These are phyloP conservation scores for Mionectes olivaceus DNA, from an alignment of 2,797 vertebrate genomes.

Conservation along the genomic window DNA sequence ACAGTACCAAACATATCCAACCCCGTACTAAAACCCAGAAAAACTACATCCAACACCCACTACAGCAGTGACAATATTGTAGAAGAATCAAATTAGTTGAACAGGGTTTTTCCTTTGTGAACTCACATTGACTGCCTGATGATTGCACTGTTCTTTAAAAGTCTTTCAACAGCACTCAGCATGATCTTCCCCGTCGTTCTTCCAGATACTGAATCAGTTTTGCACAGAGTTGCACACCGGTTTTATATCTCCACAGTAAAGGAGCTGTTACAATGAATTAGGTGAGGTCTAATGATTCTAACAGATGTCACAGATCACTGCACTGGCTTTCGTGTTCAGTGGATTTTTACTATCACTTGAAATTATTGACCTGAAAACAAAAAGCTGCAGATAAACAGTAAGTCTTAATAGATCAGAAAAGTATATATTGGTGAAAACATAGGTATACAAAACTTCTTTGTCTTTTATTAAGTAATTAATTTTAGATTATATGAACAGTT, in stretches of 20 bases:
- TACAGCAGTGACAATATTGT: neutral
- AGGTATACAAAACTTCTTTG: neutral
- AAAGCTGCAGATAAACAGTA: neutral
- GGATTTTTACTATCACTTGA: neutral
- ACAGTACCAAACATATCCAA: neutral
- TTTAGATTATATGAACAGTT: neutral
- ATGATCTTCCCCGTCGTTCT: neutral
- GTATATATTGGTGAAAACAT: neutral
- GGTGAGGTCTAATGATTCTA: neutral
- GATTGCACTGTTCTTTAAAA: neutral
- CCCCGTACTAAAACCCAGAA: neutral
- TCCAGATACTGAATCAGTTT: neutral
- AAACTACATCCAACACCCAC: neutral
- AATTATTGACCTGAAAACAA: neutral
- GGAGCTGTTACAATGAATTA: neutral
- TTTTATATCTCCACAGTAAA: neutral
- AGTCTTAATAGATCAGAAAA: neutral
- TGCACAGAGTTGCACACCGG: neutral
- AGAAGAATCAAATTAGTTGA: neutral
- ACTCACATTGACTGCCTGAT: neutral
- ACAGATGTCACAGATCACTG: neutral
- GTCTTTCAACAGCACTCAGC: neutral
- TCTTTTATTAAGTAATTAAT: neutral
- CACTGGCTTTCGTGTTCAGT: neutral
- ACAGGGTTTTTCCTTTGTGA: neutral